phyloP scores from a whole-genome alignment of 2,797 vertebrate species.

The Lacerta viridis region DNA sequence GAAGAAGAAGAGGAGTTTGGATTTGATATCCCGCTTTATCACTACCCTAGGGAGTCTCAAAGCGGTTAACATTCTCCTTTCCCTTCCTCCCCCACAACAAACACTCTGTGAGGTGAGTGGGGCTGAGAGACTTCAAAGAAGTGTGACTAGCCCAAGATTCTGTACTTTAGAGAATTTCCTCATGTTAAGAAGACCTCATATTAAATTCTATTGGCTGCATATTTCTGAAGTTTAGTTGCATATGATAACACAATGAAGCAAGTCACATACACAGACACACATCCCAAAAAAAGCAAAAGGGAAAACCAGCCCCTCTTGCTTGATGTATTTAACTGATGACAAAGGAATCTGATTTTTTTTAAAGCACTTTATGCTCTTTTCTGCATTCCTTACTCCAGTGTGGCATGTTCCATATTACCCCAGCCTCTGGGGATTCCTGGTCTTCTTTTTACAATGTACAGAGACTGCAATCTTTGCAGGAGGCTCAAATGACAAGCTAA shows the following conservation, averaged over 20 bases:
- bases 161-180: neutral
- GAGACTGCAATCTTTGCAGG: neutral
- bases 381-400: neutral
- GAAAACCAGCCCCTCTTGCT: neutral
- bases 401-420: neutral
- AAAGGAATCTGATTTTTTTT: neutral
- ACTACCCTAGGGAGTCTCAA: no score
- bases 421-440: neutral
- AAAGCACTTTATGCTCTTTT: neutral
- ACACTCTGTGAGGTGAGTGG: no score
- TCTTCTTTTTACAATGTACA: neutral
- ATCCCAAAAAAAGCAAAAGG: neutral
- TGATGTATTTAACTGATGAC: neutral
- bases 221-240: neutral
- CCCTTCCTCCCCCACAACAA: no score
- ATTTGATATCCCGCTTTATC: no score
- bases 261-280: no score
- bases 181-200: neutral
- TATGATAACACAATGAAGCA: neutral
- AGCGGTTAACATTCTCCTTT: no score
- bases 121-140: no score
- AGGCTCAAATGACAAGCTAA: neutral
- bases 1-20: no score
- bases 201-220: neutral
- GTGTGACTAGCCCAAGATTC: no score